These are phyloP conservation scores for Tigriopus japonicus DNA, from an alignment of 1,140 invertebrate species.

Conservation along the genomic window DNA sequence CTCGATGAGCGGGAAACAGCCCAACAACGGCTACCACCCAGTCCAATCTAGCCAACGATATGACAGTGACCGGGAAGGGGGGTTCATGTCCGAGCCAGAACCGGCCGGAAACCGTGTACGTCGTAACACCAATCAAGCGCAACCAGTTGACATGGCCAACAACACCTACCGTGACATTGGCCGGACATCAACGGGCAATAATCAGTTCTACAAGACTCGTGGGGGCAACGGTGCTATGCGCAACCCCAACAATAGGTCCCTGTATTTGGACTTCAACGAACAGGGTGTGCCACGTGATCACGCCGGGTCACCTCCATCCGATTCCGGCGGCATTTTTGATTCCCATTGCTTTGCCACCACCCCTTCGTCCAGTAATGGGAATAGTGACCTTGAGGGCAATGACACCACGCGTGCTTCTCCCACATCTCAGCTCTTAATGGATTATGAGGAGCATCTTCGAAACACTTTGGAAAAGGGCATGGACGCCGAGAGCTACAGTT, in stretches of 20 bases:
- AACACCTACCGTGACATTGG: neutral
- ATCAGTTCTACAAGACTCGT: conserved; percentile 15
- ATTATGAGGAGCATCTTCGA: conserved; percentile 84
- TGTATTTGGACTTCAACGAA: conserved; percentile 60
- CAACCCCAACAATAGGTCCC: conserved; percentile 22
- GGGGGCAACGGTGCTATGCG: conserved; percentile 5
- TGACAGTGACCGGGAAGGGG: conserved; percentile 23
- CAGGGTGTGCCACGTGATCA: conserved; percentile 25
- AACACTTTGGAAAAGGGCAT: conserved; percentile 84
- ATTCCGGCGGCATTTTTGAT: conserved; percentile 71
- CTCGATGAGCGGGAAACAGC: conserved; percentile 14
- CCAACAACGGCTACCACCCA: neutral
- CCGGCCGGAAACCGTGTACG: conserved; percentile 1
- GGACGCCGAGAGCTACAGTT: conserved; percentile 80
- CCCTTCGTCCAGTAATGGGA: conserved; percentile 49
- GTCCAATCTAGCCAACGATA: neutral
- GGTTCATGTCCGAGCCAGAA: conserved; percentile 33
- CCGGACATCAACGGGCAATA: conserved; percentile 9
- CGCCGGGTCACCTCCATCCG: conserved; percentile 65
- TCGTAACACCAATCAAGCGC: neutral
- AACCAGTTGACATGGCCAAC: neutral
- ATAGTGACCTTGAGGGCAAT: conserved; percentile 29
- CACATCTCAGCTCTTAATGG: conserved; percentile 60
- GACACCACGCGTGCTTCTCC: conserved; percentile 39
- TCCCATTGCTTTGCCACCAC: conserved; percentile 83